phyloP scores from a whole-genome alignment of 2,888 invertebrate species.

The Pheosia tremula region DNA sequence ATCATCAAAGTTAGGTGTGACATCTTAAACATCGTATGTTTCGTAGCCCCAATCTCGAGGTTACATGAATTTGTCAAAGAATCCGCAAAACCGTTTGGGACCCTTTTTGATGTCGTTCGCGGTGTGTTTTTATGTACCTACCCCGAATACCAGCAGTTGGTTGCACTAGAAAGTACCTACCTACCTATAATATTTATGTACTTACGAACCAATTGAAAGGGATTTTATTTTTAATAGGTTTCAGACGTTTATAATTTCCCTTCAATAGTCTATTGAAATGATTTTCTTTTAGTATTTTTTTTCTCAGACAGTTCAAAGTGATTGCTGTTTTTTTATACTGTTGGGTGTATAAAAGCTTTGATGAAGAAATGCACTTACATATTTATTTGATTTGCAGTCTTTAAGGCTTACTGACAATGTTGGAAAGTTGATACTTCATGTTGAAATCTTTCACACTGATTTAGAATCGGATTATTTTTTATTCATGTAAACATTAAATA shows the following conservation, averaged over 20 bases:
- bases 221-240: conserved; percentile 40
- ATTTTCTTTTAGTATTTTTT: conserved; percentile 26
- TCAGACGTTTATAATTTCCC: conserved; percentile 35
- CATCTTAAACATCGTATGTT: conserved; percentile 9
- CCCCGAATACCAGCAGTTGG: conserved; percentile 12
- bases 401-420: no score
- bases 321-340: neutral
- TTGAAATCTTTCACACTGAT: no score
- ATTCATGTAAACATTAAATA: no score
- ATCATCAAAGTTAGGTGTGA: no score
- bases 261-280: conserved; percentile 20
- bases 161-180: conserved; percentile 3
- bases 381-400: no score
- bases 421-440: no score
- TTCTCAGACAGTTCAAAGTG: conserved; percentile 7
- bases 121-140: conserved; percentile 34
- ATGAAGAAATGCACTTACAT: no score
- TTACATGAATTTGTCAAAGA: conserved; percentile 56
- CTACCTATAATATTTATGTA: conserved; percentile 10
- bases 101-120: conserved; percentile 42
- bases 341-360: no score
- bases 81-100: conserved; percentile 48
- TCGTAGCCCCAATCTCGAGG: conserved; percentile 33
- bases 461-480: no score
- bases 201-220: conserved; percentile 20